Conservation (phyloP, 2,797 vertebrate species). For the Pseudocheirus occidentalis region DNA sequence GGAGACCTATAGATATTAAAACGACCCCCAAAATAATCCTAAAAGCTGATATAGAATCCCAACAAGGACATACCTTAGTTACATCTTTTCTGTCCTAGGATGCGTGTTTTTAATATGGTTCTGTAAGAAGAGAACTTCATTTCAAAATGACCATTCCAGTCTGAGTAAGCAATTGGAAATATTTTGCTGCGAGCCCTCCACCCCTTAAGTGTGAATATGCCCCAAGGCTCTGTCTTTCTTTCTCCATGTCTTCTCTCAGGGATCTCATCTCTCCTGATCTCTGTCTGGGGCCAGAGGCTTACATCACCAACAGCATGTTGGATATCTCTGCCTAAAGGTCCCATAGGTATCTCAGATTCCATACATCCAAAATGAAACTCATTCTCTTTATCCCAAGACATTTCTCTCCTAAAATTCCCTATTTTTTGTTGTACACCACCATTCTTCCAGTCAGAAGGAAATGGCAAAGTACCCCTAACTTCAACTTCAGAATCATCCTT, state of each 20-base stretch:
- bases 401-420: background rate
- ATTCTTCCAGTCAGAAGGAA: background rate
- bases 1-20: background rate
- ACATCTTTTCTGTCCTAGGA: background rate
- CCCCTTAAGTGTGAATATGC: background rate
- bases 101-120: background rate
- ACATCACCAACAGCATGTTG: background rate
- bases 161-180: background rate
- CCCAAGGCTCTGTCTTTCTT: background rate
- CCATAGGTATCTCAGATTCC: background rate
- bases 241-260: background rate
- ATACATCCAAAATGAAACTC: background rate
- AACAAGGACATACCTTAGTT: background rate
- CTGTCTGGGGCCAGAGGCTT: background rate
- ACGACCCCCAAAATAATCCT: too few species aligned
- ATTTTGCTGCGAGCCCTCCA: background rate
- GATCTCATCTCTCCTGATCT: background rate
- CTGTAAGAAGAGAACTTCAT: background rate
- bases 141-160: background rate
- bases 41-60: too few species aligned
- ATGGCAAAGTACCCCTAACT: background rate
- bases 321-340: background rate
- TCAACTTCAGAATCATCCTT: background rate
- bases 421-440: background rate
- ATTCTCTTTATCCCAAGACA: background rate